Evolutionary conservation across 1,140 invertebrate genomes (phyloP).

Genomic region (Thaumatotibia leucotreta): DNA sequence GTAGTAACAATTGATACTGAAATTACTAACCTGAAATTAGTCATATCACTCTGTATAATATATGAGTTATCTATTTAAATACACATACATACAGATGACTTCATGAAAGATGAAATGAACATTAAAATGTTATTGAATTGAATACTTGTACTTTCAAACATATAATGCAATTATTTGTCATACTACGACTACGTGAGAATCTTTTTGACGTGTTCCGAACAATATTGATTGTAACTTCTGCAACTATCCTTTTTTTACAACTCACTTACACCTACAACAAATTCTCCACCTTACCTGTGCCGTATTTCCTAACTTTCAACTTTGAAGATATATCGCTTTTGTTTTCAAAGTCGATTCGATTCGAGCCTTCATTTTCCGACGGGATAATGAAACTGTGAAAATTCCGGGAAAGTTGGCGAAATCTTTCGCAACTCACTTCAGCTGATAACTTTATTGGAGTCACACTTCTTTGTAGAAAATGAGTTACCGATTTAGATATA

Average conservation of each 20-base stretch:
- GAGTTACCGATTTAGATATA: background rate
- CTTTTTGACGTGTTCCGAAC: background rate
- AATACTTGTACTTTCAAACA: too few relatives aligned
- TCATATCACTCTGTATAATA: too few relatives aligned
- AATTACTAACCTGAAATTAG: too few relatives aligned
- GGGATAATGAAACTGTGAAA: slow-evolving; percentile 13
- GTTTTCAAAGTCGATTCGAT: slow-evolving; percentile 14
- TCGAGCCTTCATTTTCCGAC: slow-evolving; percentile 6
- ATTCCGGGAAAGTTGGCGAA: background rate
- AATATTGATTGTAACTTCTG: background rate
- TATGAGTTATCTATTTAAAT: too few relatives aligned
- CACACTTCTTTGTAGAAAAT: background rate
- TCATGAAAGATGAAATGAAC: too few relatives aligned
- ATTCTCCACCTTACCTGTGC: background rate
- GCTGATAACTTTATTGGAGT: slow-evolving; percentile 4
- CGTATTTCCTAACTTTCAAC: slow-evolving; percentile 6
- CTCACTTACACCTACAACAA: background rate
- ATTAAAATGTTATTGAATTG: too few relatives aligned
- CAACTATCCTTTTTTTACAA: background rate
- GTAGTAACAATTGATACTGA: too few relatives aligned
- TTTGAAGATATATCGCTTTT: slow-evolving; percentile 7
- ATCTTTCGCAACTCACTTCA: slow-evolving; percentile 15
- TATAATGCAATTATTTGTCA: too few relatives aligned
- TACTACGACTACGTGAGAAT: too few relatives aligned
- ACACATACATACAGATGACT: too few relatives aligned